Percentiles rank a stretch among this genome's conserved stretches.
Evolutionary conservation across 2,888 invertebrate species (phyloP).

Genomic region (Rhodophaea formosa): DNA sequence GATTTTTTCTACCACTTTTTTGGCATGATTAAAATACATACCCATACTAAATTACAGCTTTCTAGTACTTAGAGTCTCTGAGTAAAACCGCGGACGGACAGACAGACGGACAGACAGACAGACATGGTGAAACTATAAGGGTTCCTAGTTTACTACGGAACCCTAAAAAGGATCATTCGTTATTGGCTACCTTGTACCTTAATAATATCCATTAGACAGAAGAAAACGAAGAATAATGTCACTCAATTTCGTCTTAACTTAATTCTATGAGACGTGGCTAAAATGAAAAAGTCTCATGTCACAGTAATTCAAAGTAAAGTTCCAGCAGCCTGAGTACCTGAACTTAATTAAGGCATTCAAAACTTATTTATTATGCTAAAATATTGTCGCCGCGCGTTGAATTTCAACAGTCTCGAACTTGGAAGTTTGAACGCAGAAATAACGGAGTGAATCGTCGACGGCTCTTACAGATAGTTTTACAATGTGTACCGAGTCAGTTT

Average conservation of each 20-base stretch:
- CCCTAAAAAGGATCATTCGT: no score
- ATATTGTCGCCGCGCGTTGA: conserved; percentile 11
- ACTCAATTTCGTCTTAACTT: neutral
- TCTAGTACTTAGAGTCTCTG: no score
- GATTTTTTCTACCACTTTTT: no score
- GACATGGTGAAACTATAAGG: no score
- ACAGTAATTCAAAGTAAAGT: conserved; percentile 9
- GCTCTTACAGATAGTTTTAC: conserved; percentile 17
- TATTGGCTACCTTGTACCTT: no score
- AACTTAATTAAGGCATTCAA: conserved; percentile 7
- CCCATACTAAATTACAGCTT: no score
- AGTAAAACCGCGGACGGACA: no score
- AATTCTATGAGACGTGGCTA: neutral
- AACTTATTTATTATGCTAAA: conserved; percentile 13
- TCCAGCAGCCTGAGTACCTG: conserved; percentile 3
- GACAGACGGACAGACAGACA: no score
- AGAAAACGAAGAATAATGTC: no score
- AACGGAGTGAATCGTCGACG: conserved; percentile 9
- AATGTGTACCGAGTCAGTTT: conserved; percentile 16
- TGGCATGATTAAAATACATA: no score
- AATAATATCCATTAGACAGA: no score
- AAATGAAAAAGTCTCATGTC: conserved; percentile 5
- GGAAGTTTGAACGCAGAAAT: conserved; percentile 7
- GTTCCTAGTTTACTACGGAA: no score
- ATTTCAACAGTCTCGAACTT: neutral